Base-by-base conservation (phyloP, 2,888 invertebrate genomes). In the Megaustenia siamemsis region DNA sequence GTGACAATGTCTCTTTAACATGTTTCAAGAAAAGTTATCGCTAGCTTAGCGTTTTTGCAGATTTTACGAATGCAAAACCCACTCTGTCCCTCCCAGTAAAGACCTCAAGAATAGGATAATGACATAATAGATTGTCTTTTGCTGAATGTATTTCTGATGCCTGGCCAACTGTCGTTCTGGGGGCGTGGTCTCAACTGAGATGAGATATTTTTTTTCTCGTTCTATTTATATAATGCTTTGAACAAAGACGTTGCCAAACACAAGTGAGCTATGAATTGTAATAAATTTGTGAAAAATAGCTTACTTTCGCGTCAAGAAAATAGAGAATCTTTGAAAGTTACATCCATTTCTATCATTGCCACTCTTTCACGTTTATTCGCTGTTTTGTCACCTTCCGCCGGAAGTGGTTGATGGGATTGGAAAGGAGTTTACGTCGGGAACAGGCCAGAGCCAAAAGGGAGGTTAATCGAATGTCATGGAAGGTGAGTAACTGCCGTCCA, bases 391-490 rank as follows among this genome's bases (percentile, higher is more conserved):
- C 21, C 69, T 40, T 5, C 8, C 38, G 24, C 69, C 4, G 69
- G 69, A 69, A 69, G 24, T 38, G 38, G 69, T 69, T 40, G 40
- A 38, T 69, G 69, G 28, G 4, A 3, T 69, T 1, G 21, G 40
- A 38, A 40, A 4, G 24, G 38, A 69, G 43, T 40, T 45, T 28
- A 45, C 45, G 28, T 45, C 45, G 1, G 71, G 28, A 43, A 28
- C 45, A 45, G 45, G 32, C 45, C n/a, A 45, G n/a, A 15, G 71
- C 28, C 24, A 28, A 1, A 21, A 15, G 15, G 2, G 24, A 43
- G 73, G 73, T 49, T 73, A 73, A 73, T 49, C 15, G 73, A 35
- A 21, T 73, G 49, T 73, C 49, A 49, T 4, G 49, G 32, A 35
- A 32, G 49, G 35, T 49, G 49, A 49, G 35, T 35, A 49, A 1